Base-by-base conservation (phyloP, 2,113 vertebrate species). In the Papio anubis region DNA sequence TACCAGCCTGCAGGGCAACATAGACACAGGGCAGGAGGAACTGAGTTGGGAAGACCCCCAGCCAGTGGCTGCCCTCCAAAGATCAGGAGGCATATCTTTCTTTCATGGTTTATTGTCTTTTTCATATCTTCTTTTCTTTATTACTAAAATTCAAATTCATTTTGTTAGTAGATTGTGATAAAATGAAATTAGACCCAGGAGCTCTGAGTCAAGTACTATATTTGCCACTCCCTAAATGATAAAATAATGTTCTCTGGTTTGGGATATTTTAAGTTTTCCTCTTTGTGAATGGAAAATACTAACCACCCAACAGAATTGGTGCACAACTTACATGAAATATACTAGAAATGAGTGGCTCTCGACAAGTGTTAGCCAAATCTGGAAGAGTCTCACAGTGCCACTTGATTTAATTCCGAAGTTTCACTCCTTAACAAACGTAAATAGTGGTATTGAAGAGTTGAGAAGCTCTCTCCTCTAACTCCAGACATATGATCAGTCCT, bases 291-390 rank as follows among this genome's bases (percentile, higher is more conserved):
- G 1, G 38, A 30, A 78, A 72, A 13, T 7, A 43, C 40, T 4
- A 68, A 2, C 5, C 10, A 20, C 1, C 20, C 20, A 30, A 2
- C 21, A 18, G 17, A 30, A 9, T 1, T 7, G 12, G 38, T 6
- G 23, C 27, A 30, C 0, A 13, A n/a, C 1, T 0, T n/a, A 6
- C 3, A 25, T 1, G 30, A 88, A 78, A 40, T 25, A 61, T 38
- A 40, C 27, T 16, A 20, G 20, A 43, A 55, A 55, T 6, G 9
- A 35, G 48, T 45, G n/a, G n/a, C 4, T 64, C 40, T 79, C 52
- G 4, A 35, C 30, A 16, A 48, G 21, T 1, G 16, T 52, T 35
- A 4, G 3, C 25, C 21, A 27, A 18, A 50, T 88, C 17, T 4
- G 8, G 2, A 64, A 68, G n/a, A 25, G 6, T 11, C 50, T 93